Base-by-base conservation (phyloP, 2,113 vertebrate species). In the Tupaia tana region DNA sequence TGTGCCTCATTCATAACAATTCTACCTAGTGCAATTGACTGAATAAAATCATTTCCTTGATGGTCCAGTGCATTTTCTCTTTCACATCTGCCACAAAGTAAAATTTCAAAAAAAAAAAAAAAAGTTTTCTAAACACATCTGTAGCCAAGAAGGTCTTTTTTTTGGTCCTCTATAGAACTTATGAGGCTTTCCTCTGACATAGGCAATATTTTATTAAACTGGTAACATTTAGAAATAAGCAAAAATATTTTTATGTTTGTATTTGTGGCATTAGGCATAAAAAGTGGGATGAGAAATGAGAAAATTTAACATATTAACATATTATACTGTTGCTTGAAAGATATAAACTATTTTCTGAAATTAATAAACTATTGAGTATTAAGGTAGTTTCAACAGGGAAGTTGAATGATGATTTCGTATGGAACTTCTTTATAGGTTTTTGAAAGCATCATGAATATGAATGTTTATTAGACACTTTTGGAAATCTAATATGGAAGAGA, bases 371-470 rank as follows among this genome's bases (percentile, higher is more conserved):
- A 67, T 22, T 9, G 85, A 85, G 4, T 67, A 87, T 87, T 81
- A 94, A 58, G 77, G 9, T 24, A 86, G 7, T 73, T 58, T 80
- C 14, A 91, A 93, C 5, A 86, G 67, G 8, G 88, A 91, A 93
- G 71, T 43, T 77, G 4, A 3, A 7, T 81, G 12, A 63, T 89
- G 10, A 79, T 74, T 70, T 91, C 29, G 79, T 67, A 66, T 61
- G 59, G 89, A 69, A 93, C 10, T 85, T 25, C 24, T 89, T 89
- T 80, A 43, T 11, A 64, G 13, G 4, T 82, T 83, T 93, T 16
- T 93, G 59, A 90, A 93, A 93, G 11, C 56, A 92, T 84, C 29
- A 82, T 52, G 52, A 86, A 91, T 83, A 20, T 93, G 25, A 90
- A 95, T 69, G 9, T 54, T 85, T 91, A 70, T 29, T 73, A 74